Evolutionary conservation across 2,888 invertebrate species (phyloP).

Genomic region (Rotaria magnacalcarata): DNA sequence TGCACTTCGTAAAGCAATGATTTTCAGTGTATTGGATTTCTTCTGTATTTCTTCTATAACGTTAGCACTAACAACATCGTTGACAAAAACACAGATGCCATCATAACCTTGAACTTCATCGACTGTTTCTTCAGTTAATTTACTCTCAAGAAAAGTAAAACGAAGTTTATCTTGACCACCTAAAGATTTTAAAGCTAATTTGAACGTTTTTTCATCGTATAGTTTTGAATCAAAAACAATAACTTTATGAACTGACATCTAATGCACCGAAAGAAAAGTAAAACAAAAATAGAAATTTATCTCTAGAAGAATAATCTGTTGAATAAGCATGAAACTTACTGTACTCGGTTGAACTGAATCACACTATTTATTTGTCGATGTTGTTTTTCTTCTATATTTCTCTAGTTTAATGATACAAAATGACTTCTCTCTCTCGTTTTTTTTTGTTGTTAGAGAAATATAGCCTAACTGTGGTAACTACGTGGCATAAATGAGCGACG

Average conservation of each 20-base stretch:
- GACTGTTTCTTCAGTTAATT: slow-evolving; percentile 9
- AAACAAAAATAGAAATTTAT: too few relatives aligned
- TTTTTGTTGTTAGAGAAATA: neutral
- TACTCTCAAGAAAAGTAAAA: slow-evolving; percentile 32
- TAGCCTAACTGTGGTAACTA: neutral
- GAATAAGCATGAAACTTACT: neutral
- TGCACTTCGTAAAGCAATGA: slow-evolving; percentile 38
- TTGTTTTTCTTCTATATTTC: neutral
- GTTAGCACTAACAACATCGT: neutral
- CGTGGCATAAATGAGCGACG: neutral
- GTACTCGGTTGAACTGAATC: neutral
- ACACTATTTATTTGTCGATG: neutral
- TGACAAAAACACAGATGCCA: slow-evolving; percentile 39
- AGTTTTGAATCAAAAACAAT: slow-evolving; percentile 37
- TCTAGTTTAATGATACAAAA: neutral
- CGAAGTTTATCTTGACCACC: slow-evolving; percentile 24
- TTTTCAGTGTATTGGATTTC: neutral
- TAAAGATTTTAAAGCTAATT: neutral
- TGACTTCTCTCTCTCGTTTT: neutral
- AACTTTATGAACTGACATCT: neutral
- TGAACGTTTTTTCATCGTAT: slow-evolving; percentile 37
- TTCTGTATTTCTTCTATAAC: slow-evolving; percentile 7
- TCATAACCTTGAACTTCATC: neutral
- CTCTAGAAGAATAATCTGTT: too few relatives aligned
- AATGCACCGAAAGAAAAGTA: too few relatives aligned